Percentiles rank a stretch among this genome's conserved stretches.
These are phyloP conservation scores for Phenganax stokvisi DNA, from an alignment of 92 coral and sea anemone species.

Conservation along the genomic window DNA sequence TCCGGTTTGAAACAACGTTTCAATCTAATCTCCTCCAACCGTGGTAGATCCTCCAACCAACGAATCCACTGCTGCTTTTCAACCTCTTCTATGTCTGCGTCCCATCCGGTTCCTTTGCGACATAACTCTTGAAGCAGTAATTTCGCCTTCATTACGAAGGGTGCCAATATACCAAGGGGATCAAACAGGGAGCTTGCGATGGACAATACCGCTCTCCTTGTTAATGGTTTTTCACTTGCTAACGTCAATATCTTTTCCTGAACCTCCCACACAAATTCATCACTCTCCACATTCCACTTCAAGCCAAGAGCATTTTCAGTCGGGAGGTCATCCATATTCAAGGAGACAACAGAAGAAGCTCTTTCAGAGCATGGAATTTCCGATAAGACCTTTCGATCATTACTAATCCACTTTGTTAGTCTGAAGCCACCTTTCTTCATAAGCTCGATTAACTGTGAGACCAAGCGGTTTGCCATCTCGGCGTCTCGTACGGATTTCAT, in stretches of 20 bases:
- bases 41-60: slow-evolving; percentile 48
- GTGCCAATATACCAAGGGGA: slow-evolving; percentile 43
- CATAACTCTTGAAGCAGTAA: slow-evolving; percentile 37
- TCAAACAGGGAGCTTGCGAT: slow-evolving; percentile 44
- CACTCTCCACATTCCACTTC: slow-evolving; percentile 24
- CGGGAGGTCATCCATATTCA: slow-evolving; percentile 43
- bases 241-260: slow-evolving; percentile 3
- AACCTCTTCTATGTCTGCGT: slow-evolving; percentile 38
- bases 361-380: slow-evolving; percentile 48
- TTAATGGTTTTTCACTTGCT: slow-evolving; percentile 11
- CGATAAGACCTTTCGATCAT: too few species aligned
- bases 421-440: slow-evolving; percentile 43
- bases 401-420: too few species aligned
- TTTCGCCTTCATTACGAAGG: slow-evolving; percentile 46
- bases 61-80: slow-evolving; percentile 41
- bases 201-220: slow-evolving; percentile 28
- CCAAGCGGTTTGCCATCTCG: slow-evolving; percentile 30
- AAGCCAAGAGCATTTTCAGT: slow-evolving; percentile 35
- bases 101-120: slow-evolving; percentile 45
- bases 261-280: slow-evolving; percentile 24
- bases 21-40: too few species aligned
- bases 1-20: slow-evolving; percentile 47
- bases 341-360: slow-evolving; percentile 37
- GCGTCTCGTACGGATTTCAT: slow-evolving; percentile 44
- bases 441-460: slow-evolving; percentile 38